phyloP scores from a whole-genome alignment of 2,888 invertebrate genomes.

The Drosophila anceps region DNA sequence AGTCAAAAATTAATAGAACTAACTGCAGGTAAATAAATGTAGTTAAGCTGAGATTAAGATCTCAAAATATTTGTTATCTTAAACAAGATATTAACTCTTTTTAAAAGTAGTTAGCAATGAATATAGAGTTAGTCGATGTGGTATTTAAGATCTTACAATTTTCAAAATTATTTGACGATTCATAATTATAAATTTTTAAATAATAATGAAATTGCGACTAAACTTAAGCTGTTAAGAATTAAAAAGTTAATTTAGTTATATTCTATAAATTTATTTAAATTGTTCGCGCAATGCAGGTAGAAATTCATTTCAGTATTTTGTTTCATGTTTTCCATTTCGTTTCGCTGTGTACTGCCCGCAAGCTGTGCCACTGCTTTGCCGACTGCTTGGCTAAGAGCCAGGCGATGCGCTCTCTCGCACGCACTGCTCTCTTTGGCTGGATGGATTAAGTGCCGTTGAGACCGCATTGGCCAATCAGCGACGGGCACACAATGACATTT shows the following conservation, averaged over 20 bases:
- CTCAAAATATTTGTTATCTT: not conserved
- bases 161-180: no score
- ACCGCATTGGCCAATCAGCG: constrained; percentile 68
- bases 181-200: no score
- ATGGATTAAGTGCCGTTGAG: constrained; percentile 49
- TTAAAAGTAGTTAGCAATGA: no score
- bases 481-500: constrained; percentile 67
- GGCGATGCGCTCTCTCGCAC: constrained; percentile 26
- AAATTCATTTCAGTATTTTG: not conserved
- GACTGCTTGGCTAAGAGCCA: constrained; percentile 40
- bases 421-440: constrained; percentile 41
- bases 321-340: constrained; percentile 32
- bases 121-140: no score
- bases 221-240: no score
- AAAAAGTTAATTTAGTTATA: not conserved
- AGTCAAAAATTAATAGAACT: not conserved
- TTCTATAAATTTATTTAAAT: constrained; percentile 19
- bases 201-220: no score
- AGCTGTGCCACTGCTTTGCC: constrained; percentile 47
- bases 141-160: no score
- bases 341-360: constrained; percentile 38
- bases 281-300: not conserved
- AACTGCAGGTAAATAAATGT: not conserved
- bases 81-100: no score
- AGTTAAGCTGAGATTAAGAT: constrained; percentile 6